Percentiles rank a stretch among this genome's conserved stretches.
phyloP scores from a whole-genome alignment of 2,888 invertebrate species.

The Megastigmus dorsalis region DNA sequence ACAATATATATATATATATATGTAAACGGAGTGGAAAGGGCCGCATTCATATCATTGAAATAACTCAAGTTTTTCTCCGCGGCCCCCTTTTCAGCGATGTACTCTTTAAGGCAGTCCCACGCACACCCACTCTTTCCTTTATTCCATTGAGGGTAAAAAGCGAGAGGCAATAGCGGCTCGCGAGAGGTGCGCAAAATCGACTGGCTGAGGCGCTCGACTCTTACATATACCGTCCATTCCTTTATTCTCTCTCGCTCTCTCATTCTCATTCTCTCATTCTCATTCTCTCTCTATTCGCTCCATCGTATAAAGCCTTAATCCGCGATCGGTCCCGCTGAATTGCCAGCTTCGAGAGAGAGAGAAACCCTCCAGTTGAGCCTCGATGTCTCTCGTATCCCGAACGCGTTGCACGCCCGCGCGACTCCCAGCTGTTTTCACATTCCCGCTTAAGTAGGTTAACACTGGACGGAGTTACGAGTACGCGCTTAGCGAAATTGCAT shows the following conservation, averaged over 20 bases:
- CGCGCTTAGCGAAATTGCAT: constrained; percentile 33
- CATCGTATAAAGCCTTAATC: constrained; percentile 32
- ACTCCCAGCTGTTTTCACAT: neutral
- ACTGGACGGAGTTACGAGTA: neutral
- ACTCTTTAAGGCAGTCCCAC: too few species aligned
- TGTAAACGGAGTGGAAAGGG: neutral
- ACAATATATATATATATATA: too few species aligned
- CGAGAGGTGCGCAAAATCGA: too few species aligned
- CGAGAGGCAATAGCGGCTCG: too few species aligned
- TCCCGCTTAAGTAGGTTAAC: constrained; percentile 32
- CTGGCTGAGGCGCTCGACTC: neutral
- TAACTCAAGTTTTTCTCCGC: constrained; percentile 16
- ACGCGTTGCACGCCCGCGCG: too few species aligned
- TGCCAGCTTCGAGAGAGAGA: constrained; percentile 17
- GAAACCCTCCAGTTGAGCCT: constrained; percentile 25
- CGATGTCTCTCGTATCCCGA: neutral
- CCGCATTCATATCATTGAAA: constrained; percentile 26
- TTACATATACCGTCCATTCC: too few species aligned
- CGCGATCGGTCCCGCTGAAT: constrained; percentile 29
- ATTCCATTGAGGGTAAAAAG: too few species aligned
- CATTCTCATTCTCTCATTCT: neutral
- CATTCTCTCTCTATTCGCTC: neutral
- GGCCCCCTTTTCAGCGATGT: neutral
- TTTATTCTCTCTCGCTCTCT: neutral
- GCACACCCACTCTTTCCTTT: too few species aligned